A percentile compares a stretch with the other conserved stretches of the same genome.
Conservation (phyloP, 2,888 invertebrate genomes). For the Drosophila paracracens region DNA sequence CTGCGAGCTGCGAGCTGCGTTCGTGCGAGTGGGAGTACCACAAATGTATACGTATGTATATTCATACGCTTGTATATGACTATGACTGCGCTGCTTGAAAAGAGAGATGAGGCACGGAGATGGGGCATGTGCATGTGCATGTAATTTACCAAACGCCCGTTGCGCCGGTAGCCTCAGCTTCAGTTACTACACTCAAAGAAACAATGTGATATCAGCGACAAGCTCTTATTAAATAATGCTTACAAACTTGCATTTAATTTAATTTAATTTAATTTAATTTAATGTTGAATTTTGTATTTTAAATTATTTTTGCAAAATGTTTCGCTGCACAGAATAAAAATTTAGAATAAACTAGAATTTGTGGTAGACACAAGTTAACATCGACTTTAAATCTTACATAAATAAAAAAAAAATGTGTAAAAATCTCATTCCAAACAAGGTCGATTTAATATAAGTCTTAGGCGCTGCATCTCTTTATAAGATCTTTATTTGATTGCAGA, state of each 20-base stretch:
- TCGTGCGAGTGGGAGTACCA: slow-evolving; percentile 22
- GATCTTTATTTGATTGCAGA: background rate
- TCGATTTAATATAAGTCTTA: background rate
- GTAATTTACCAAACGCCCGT: slow-evolving; percentile 74
- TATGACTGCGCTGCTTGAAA: slow-evolving; percentile 17
- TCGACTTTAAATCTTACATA: background rate
- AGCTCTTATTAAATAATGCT: background rate
- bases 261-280: too few species aligned
- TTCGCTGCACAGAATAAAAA: background rate
- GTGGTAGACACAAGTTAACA: background rate
- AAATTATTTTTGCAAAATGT: background rate
- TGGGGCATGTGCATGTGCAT: slow-evolving; percentile 56
- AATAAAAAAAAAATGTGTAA: background rate
- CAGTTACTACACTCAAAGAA: slow-evolving; percentile 24
- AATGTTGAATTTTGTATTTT: background rate
- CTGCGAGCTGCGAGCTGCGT: slow-evolving; percentile 14
- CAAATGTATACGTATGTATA: slow-evolving; percentile 1
- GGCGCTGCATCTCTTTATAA: background rate
- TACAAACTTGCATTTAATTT: background rate
- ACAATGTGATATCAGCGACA: background rate
- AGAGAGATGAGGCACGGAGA: slow-evolving; percentile 29
- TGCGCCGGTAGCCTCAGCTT: slow-evolving; percentile 53
- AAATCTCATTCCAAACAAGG: background rate
- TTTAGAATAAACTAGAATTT: background rate
- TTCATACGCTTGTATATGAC: background rate